Percentiles rank a stretch among this genome's conserved stretches.
These are phyloP conservation scores for Mastomys coucha DNA, from an alignment of 2,113 vertebrate species.

Conservation along the genomic window DNA sequence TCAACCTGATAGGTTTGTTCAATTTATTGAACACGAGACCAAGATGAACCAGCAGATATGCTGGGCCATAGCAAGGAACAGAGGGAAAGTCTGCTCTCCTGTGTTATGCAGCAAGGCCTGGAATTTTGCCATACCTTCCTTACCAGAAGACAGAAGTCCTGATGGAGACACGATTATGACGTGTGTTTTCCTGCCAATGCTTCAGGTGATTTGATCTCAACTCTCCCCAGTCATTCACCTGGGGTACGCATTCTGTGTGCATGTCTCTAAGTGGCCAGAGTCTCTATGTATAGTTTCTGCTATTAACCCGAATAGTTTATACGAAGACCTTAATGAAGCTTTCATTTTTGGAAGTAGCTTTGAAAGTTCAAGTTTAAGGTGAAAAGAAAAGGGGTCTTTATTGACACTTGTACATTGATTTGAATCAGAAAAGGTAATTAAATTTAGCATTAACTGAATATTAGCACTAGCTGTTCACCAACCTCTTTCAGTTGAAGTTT, in stretches of 20 bases:
- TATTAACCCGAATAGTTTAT: not conserved
- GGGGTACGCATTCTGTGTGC: not conserved
- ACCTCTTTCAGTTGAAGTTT: conserved; percentile 32
- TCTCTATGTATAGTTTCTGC: not conserved
- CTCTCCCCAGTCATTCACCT: not conserved
- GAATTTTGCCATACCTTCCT: conserved; percentile 33
- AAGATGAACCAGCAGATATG: not conserved
- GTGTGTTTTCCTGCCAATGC: not conserved
- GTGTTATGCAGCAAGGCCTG: not conserved
- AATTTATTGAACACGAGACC: not conserved
- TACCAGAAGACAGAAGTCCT: not conserved
- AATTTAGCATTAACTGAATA: conserved; percentile 54
- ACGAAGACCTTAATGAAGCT: not conserved
- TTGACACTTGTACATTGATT: conserved; percentile 28
- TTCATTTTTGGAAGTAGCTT: not conserved
- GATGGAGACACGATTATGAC: not conserved
- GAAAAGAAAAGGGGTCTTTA: conserved; percentile 45
- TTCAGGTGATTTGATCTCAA: not conserved
- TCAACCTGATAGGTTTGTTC: not conserved
- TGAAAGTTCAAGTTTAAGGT: conserved; percentile 49
- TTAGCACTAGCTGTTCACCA: conserved; percentile 54
- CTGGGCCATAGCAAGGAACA: not conserved
- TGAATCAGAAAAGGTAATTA: conserved; percentile 52
- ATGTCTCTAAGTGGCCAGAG: not conserved
- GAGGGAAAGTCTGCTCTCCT: not conserved